Base-by-base conservation (phyloP, 1,140 invertebrate genomes). In the Periplaneta americana region DNA sequence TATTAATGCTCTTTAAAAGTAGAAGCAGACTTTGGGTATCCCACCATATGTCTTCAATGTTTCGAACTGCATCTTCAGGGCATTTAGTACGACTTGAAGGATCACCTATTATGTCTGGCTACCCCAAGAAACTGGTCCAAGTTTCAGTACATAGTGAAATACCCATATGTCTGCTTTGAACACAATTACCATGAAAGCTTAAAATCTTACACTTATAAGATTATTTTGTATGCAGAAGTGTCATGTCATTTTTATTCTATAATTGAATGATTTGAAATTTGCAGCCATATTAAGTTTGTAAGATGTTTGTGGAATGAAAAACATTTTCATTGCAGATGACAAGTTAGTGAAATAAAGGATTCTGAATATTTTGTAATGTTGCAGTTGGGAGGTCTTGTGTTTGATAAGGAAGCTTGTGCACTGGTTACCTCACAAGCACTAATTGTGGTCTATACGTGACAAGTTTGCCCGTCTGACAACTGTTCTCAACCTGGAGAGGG, bases 321-420 rank as follows among this genome's bases (percentile, higher is more conserved):
- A 32, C 13, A 22, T 17, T 28, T 3, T 34, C 33, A 32, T 34
- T 28, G 13, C 32, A 75, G 31, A 31, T n/a, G n/a, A n/a, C n/a
- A n/a, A n/a, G n/a, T 9, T 76, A 4, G 75, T 31, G 15, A 15
- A 31, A 31, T 75, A 31, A 9, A 31, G 75, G n/a, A 76, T 22
- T 76, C 33, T 34, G 18, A 2, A 34, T 31, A 76, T 10, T 76
- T 80, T 31, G 77, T n/a, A 74, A n/a, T 82, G 83, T 84, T 87
- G 39, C 87, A 95, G 91, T 90, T 96, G 85, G 98, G 98, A 32
- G 98, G 97, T n/a, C 90, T 99, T 48, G 94, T 97, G 84, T 92
- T 99, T 85, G 98, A 99, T 87, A 97, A 98, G 86, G 98, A 99
- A 90, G 92, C 98, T 10, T 91, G 98, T 84, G 93, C 95, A 1